Evolutionary conservation across 2,888 invertebrate genomes (phyloP).

Genomic region (Amblyjoppa fuscipennis): DNA sequence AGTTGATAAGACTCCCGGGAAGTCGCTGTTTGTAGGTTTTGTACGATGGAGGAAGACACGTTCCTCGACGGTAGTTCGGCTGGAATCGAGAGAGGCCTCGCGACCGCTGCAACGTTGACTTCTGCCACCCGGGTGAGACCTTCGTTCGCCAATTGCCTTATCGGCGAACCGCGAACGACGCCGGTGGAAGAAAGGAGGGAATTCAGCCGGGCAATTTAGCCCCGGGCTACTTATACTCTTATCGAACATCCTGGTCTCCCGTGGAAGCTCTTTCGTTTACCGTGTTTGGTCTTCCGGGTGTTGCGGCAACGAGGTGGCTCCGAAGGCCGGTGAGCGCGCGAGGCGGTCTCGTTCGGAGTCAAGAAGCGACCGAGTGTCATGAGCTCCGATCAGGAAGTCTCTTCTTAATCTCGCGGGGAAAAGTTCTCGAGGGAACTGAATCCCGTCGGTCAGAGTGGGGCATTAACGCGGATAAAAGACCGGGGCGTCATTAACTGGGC

Average conservation of each 20-base stretch:
- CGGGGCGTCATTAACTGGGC: too few species aligned
- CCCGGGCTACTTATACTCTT: conserved; percentile 1
- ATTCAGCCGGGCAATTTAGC: conserved; percentile 2
- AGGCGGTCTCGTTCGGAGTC: conserved; percentile 36
- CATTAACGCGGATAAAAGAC: neutral
- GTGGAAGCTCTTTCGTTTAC: neutral
- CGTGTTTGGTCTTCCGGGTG: conserved; percentile 55
- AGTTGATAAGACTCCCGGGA: conserved; percentile 52
- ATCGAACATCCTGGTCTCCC: neutral
- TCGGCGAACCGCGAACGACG: conserved; percentile 27
- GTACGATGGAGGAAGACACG: conserved; percentile 24
- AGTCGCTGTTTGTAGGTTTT: conserved; percentile 39
- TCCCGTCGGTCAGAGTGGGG: neutral
- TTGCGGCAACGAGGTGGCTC: neutral
- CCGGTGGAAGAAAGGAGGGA: conserved; percentile 19
- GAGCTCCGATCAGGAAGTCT: conserved; percentile 41
- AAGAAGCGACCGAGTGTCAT: conserved; percentile 35
- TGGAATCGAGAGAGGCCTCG: conserved; percentile 47
- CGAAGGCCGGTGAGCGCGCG: conserved; percentile 16
- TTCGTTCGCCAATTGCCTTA: conserved; percentile 53
- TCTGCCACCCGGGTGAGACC: conserved; percentile 26
- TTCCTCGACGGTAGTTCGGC: conserved; percentile 40
- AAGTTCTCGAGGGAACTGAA: conserved; percentile 1
- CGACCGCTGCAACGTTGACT: conserved; percentile 10
- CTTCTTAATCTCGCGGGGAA: conserved; percentile 31